Evolutionary conservation across 2,797 vertebrate genomes (phyloP).

Genomic region (Geotrypetes seraphini): DNA sequence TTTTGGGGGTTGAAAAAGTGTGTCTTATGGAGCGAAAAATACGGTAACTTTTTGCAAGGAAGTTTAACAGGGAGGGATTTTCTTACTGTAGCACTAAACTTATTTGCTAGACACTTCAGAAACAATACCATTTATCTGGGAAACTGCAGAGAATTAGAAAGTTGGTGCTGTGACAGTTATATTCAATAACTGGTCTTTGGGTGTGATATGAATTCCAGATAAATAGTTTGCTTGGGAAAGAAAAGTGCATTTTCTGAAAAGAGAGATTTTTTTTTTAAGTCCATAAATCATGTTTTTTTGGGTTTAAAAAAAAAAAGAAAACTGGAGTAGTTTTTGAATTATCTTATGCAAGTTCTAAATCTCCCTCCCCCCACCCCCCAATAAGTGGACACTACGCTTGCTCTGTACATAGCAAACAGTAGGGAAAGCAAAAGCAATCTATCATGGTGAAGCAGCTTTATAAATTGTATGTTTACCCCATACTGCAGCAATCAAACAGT

Average conservation of each 20-base stretch:
- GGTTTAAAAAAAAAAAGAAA: too few species aligned
- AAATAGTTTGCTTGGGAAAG: background rate
- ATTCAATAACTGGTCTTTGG: conserved; percentile 1
- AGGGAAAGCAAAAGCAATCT: conserved; percentile 1
- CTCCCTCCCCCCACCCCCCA: background rate
- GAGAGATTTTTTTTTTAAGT: too few species aligned
- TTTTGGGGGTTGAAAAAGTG: too few species aligned
- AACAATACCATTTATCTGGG: conserved; percentile 5
- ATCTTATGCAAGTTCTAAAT: background rate
- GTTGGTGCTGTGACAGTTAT: conserved; percentile 1
- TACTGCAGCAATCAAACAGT: conserved; percentile 6
- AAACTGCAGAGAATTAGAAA: conserved; percentile 11
- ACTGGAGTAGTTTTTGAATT: conserved; percentile 12
- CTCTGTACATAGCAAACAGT: background rate
- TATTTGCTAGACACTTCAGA: conserved; percentile 1
- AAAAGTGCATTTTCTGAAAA: background rate
- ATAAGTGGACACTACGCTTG: background rate
- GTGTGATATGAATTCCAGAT: background rate
- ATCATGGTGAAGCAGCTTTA: conserved; percentile 7
- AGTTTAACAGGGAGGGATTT: too few species aligned
- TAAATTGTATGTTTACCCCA: conserved; percentile 1
- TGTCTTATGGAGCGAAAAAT: too few species aligned
- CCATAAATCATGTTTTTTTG: too few species aligned
- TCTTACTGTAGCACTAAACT: conserved; percentile 1
- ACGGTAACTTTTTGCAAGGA: too few species aligned